phyloP scores from a whole-genome alignment of 1,140 invertebrate species.

The Neotoxoptera formosana region DNA sequence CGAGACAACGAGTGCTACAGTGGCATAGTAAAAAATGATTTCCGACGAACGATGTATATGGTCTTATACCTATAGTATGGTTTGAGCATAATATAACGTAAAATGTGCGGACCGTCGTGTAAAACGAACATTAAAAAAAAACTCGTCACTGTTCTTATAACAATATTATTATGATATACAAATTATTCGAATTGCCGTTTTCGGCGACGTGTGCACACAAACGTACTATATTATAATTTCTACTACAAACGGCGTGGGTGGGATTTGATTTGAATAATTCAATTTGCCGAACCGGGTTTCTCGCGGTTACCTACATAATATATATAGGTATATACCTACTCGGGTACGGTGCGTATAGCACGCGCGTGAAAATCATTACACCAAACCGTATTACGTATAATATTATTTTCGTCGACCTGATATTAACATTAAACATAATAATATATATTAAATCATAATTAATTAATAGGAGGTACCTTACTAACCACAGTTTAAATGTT shows the following conservation, averaged over 20 bases:
- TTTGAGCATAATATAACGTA: neutral
- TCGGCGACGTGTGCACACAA: neutral
- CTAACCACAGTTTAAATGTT: neutral
- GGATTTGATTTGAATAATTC: conserved; percentile 8
- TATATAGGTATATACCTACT: neutral
- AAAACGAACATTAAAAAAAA: neutral
- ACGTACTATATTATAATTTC: neutral
- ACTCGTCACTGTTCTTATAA: neutral
- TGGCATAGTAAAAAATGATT: too few relatives aligned
- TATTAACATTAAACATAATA: neutral
- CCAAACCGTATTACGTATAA: neutral
- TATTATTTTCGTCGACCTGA: neutral
- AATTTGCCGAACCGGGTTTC: neutral
- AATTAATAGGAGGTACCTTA: neutral
- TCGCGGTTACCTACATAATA: neutral
- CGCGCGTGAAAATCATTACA: neutral
- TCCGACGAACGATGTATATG: neutral
- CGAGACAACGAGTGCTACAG: too few relatives aligned
- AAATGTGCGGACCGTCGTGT: neutral
- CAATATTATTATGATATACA: neutral
- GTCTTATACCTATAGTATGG: neutral
- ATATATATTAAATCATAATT: neutral
- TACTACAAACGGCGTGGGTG: neutral
- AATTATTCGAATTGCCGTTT: neutral
- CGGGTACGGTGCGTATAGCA: neutral